These are phyloP conservation scores for Leucophenga montana DNA, from an alignment of 2,888 invertebrate genomes.

Conservation along the genomic window DNA sequence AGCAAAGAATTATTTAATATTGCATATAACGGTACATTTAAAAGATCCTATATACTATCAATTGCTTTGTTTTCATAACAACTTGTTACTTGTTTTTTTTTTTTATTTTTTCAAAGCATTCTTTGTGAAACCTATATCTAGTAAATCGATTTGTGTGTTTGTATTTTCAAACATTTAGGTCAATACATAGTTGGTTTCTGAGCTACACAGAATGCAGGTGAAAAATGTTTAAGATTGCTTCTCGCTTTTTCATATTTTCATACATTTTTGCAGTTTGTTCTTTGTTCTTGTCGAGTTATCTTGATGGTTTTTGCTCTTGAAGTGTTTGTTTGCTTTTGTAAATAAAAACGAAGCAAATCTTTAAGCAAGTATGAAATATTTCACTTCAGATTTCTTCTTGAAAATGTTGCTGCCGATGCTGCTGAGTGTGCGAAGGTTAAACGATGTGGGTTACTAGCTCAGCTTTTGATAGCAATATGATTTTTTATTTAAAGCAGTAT, in stretches of 20 bases:
- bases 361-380: not conserved
- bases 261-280: not conserved
- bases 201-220: not conserved
- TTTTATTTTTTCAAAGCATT: too few species aligned
- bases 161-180: not conserved
- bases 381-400: not conserved
- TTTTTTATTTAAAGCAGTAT: too few species aligned
- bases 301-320: constrained; percentile 5
- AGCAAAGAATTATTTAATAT: too few species aligned
- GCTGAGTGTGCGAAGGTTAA: constrained; percentile 13
- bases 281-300: not conserved
- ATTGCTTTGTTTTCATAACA: too few species aligned
- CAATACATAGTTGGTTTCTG: not conserved
- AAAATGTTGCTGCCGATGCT: not conserved
- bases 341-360: not conserved
- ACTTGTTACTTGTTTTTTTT: too few species aligned
- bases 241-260: not conserved
- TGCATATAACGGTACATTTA: too few species aligned
- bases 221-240: not conserved
- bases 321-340: constrained; percentile 2
- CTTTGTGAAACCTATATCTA: constrained; percentile 30
- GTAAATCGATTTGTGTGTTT: constrained; percentile 11
- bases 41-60: too few species aligned
- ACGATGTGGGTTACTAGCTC: constrained; percentile 12
- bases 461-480: not conserved